Evolutionary conservation across 2,113 vertebrate genomes (phyloP).

Genomic region (Hydrolagus affinis): DNA sequence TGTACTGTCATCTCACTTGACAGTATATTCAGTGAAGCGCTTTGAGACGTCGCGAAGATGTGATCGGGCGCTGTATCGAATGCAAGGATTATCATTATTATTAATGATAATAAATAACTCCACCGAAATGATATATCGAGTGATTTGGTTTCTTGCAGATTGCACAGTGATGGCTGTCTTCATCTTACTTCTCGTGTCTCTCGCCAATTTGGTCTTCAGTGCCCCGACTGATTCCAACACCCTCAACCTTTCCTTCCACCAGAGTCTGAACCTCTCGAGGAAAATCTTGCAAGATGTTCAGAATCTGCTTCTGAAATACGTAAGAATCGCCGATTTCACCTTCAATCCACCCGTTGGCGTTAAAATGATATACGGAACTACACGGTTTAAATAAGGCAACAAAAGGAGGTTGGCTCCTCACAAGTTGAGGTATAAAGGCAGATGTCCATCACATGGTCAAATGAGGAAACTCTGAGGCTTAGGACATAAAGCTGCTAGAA

Average conservation of each 20-base stretch:
- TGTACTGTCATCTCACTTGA: too few relatives aligned
- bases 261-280: neutral
- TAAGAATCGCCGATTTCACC: neutral
- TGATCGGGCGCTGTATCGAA: neutral
- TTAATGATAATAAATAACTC: neutral
- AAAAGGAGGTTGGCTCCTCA: neutral
- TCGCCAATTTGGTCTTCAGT: neutral
- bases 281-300: neutral
- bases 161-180: neutral
- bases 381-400: neutral
- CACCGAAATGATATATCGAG: neutral
- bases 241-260: neutral
- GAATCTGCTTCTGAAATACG: neutral
- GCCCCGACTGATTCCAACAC: neutral
- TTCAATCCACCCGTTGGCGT: neutral
- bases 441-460: too few relatives aligned
- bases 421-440: too few relatives aligned
- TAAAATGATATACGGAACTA: too few relatives aligned
- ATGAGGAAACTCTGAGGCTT: too few relatives aligned
- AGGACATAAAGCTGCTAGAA: too few relatives aligned
- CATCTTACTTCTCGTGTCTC: neutral
- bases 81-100: neutral
- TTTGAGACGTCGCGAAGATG: too few relatives aligned
- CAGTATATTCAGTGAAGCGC: too few relatives aligned
- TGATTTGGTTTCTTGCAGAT: neutral